Percentiles rank a stretch among this genome's conserved stretches.
Evolutionary conservation across 2,888 invertebrate genomes (phyloP).

Genomic region (Torymus auratus): DNA sequence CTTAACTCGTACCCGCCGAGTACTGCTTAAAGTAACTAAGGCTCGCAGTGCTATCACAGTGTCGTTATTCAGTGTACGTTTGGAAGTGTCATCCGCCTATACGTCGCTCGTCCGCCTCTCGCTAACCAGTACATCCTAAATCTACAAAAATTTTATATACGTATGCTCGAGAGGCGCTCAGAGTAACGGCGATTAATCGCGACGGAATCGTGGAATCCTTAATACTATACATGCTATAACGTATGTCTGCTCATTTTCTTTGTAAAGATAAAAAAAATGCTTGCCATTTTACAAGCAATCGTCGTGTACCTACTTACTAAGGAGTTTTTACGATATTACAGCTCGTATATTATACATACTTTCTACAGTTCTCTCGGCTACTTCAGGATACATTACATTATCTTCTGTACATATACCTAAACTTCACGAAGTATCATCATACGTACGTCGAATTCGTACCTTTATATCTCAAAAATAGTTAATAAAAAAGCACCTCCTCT

Average conservation of each 20-base stretch:
- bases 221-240: constrained; percentile 36
- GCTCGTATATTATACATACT: background rate
- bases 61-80: constrained; percentile 55
- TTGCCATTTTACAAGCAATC: constrained; percentile 35
- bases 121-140: constrained; percentile 13
- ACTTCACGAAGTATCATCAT: no score
- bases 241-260: constrained; percentile 17
- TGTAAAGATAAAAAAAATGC: constrained; percentile 31
- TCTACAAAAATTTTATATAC: constrained; percentile 17
- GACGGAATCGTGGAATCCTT: constrained; percentile 31
- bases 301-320: constrained; percentile 35
- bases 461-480: no score
- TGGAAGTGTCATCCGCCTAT: constrained; percentile 48
- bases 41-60: constrained; percentile 63
- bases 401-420: no score
- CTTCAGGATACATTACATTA: background rate
- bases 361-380: constrained; percentile 21
- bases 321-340: constrained; percentile 10
- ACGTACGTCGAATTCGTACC: no score
- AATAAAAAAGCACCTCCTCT: no score
- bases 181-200: background rate
- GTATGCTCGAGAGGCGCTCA: constrained; percentile 30
- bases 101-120: constrained; percentile 23
- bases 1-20: constrained; percentile 58
- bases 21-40: constrained; percentile 57